Percentiles rank a stretch among this genome's conserved stretches.
These are phyloP conservation scores for Tetragonula carbonaria DNA, from an alignment of 2,888 invertebrate species.

Conservation along the genomic window DNA sequence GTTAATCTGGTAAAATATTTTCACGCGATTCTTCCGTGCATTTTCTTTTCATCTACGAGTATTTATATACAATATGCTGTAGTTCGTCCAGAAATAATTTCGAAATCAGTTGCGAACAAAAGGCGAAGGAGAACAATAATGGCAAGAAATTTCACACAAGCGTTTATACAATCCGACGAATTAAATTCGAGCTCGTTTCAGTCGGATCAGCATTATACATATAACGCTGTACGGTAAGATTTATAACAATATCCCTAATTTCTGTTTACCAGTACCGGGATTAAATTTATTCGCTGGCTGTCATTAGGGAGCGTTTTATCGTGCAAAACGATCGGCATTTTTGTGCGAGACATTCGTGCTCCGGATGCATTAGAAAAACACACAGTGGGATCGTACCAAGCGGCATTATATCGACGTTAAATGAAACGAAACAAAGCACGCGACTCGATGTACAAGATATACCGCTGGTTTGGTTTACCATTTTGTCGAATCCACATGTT, in stretches of 20 bases:
- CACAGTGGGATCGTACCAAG: conserved; percentile 63
- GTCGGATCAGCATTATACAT: neutral
- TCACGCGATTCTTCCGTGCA: neutral
- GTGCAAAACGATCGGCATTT: conserved; percentile 62
- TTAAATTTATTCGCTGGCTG: conserved; percentile 65
- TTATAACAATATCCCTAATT: conserved; percentile 67
- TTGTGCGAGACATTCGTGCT: conserved; percentile 62
- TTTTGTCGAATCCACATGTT: neutral
- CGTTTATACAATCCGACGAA: neutral
- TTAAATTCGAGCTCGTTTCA: neutral
- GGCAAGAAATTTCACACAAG: neutral
- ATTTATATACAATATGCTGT: too few species aligned
- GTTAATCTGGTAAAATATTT: too few species aligned
- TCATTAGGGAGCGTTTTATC: conserved; percentile 59
- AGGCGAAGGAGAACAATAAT: too few species aligned
- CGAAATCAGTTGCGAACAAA: neutral
- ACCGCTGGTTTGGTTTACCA: conserved; percentile 12
- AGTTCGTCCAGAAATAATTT: neutral
- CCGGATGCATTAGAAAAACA: conserved; percentile 66
- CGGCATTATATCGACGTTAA: conserved; percentile 60
- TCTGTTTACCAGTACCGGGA: conserved; percentile 46
- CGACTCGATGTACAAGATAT: conserved; percentile 44
- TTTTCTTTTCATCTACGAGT: too few species aligned
- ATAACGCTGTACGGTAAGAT: neutral
- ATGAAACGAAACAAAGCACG: conserved; percentile 64